phyloP scores from a whole-genome alignment of 2,113 vertebrate species.

The Cyprinodon variegatus region DNA sequence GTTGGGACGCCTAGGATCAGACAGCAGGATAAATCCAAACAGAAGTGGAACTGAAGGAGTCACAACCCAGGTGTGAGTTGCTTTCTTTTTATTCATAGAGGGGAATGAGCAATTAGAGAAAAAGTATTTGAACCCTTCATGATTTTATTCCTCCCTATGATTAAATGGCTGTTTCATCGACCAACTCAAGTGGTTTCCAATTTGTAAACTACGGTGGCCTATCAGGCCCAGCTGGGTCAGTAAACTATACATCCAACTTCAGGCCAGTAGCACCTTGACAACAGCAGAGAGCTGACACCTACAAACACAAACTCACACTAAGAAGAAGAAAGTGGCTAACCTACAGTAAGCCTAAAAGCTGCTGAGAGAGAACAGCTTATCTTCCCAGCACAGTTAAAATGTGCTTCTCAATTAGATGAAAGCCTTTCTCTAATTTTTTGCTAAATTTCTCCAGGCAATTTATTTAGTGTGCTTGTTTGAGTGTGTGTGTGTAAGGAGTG shows the following conservation, averaged over 20 bases:
- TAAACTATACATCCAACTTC: slow-evolving; percentile 19
- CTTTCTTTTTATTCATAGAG: no score
- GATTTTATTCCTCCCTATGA: neutral
- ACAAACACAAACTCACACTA: slow-evolving; percentile 28
- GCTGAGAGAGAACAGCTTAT: slow-evolving; percentile 77
- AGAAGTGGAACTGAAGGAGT: slow-evolving; percentile 23
- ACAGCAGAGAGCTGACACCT: slow-evolving; percentile 34
- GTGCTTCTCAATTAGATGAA: slow-evolving; percentile 79
- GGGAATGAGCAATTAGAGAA: neutral
- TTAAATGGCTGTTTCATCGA: neutral
- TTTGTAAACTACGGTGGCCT: slow-evolving; percentile 47
- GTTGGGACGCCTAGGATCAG: slow-evolving; percentile 59
- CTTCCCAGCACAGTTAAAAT: slow-evolving; percentile 77
- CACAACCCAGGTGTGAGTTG: no score
- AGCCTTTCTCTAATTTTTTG: slow-evolving; percentile 72
- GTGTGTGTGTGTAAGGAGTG: neutral
- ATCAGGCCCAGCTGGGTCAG: slow-evolving; percentile 17
- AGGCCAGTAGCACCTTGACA: slow-evolving; percentile 23
- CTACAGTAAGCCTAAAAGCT: slow-evolving; percentile 69
- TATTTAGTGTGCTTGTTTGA: slow-evolving; percentile 59
- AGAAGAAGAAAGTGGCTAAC: slow-evolving; percentile 56
- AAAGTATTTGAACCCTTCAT: neutral
- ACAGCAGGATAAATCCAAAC: slow-evolving; percentile 38
- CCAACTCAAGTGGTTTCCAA: slow-evolving; percentile 62
- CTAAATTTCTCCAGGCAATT: slow-evolving; percentile 80